Base-by-base conservation (phyloP, 2,113 vertebrate species). In the Choloepus hoffmanni region DNA sequence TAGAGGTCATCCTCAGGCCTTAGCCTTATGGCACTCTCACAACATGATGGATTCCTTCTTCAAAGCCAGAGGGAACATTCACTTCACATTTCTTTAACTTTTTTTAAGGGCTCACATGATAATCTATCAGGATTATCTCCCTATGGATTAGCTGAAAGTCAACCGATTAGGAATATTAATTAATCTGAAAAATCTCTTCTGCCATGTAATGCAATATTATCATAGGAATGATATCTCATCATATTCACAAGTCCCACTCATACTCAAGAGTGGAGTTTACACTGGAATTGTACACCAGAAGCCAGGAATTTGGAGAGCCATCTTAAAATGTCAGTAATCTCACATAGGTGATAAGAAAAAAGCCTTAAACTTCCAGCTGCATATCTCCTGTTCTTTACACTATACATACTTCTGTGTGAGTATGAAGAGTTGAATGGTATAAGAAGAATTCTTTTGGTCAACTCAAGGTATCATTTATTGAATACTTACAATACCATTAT, bases 391-490 rank as follows among this genome's bases (percentile, higher is more conserved):
- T 19, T 68, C 43, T 63, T 90, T 45, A 7, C 2, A n/a, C 7
- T 55, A 8, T 7, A 8, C 53, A 55, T 73, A 45, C 15, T 19
- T 81, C n/a, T 73, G 6, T 30, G 15, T 73, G 30, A 58, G n/a
- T 67, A 85, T 12, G 5, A 92, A 82, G 36, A 65, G 12, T 70
- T 50, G 77, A 65, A 50, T 76, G 33, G 33, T 11, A 2, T 87
- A 14, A 89, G 79, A 89, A 73, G 7, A 55, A 1, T 7, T 87
- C 63, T 89, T 77, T 26, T 74, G 60, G 4, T 3, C 63, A 67
- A n/a, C 14, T 55, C 43, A 74, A 85, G 2, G 3, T 85, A 26
- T 77, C 45, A 77, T 19, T 90, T 87, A 33, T 77, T 94, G 83
- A 85, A 40, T 81, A 60, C 2, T 94, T 79, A 5, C 40, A 72